A percentile compares a stretch with the other conserved stretches of the same genome.
Evolutionary conservation across 2,113 vertebrate genomes (phyloP).

Genomic region (Mirounga angustirostris): DNA sequence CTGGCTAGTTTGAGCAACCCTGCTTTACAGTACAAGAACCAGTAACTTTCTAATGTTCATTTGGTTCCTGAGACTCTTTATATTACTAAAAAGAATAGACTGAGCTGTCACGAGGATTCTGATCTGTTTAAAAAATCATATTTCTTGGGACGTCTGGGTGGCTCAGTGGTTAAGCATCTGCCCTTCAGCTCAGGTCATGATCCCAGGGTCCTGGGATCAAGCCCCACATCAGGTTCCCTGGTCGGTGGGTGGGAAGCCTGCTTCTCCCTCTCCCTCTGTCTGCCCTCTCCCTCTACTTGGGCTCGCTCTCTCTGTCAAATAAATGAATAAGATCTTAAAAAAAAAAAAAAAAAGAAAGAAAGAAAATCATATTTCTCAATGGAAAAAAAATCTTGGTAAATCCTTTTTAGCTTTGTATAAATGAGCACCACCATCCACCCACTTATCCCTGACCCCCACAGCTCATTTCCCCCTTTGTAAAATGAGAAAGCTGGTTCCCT

Average conservation of each 20-base stretch:
- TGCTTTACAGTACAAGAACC: neutral
- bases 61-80: neutral
- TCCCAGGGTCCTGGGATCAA: no score
- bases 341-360: no score
- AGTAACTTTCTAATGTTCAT: neutral
- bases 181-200: no score
- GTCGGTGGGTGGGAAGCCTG: no score
- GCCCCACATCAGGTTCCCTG: no score
- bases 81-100: neutral
- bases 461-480: neutral
- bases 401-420: neutral
- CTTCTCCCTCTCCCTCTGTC: no score
- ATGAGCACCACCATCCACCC: neutral
- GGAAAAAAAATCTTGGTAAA: neutral
- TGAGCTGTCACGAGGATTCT: neutral
- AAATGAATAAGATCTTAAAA: no score
- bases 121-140: conserved; percentile 12
- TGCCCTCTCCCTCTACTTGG: no score
- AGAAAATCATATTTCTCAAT: conserved; percentile 4
- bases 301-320: no score
- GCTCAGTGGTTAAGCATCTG: no score
- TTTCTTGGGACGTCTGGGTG: neutral
- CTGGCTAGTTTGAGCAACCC: neutral
- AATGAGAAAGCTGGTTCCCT: neutral
- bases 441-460: neutral